Percentiles rank a stretch among this genome's conserved stretches.
Evolutionary conservation across 2,113 vertebrate species (phyloP).

Genomic region (Ramphastos sulfuratus): DNA sequence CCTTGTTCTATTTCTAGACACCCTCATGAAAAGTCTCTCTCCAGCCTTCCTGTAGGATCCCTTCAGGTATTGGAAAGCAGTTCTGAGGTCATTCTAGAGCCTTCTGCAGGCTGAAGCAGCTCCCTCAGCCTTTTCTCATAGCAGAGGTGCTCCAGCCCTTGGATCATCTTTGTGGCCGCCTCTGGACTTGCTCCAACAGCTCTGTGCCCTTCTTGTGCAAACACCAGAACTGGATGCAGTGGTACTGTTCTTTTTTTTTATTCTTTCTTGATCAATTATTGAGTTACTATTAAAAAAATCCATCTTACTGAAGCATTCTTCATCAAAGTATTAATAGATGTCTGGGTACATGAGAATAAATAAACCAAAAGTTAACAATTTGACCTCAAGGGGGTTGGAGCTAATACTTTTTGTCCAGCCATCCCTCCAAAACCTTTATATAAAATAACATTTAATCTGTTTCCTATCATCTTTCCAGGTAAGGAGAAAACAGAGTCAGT

Average conservation of each 20-base stretch:
- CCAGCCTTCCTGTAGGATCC: too few species aligned
- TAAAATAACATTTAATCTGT: neutral
- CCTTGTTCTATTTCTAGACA: too few species aligned
- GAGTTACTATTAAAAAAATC: neutral
- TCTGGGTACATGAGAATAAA: neutral
- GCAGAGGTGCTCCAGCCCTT: too few species aligned
- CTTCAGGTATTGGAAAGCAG: too few species aligned
- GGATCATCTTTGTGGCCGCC: too few species aligned
- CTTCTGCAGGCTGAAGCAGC: too few species aligned
- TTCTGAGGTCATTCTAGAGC: too few species aligned
- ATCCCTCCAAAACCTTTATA: neutral
- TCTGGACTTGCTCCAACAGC: too few species aligned
- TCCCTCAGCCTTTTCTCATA: too few species aligned
- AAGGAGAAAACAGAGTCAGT: neutral
- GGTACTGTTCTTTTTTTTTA: neutral
- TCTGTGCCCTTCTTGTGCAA: too few species aligned
- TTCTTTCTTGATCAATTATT: neutral
- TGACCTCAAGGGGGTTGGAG: neutral
- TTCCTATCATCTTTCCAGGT: neutral
- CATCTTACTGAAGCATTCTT: neutral
- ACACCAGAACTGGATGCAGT: too few species aligned
- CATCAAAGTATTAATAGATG: neutral
- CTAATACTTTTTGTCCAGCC: neutral
- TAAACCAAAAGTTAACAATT: neutral
- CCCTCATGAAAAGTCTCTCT: too few species aligned